A percentile compares a stretch with the other conserved stretches of the same genome.
phyloP scores from a whole-genome alignment of 2,888 invertebrate genomes.

The Cloeon dipterum region DNA sequence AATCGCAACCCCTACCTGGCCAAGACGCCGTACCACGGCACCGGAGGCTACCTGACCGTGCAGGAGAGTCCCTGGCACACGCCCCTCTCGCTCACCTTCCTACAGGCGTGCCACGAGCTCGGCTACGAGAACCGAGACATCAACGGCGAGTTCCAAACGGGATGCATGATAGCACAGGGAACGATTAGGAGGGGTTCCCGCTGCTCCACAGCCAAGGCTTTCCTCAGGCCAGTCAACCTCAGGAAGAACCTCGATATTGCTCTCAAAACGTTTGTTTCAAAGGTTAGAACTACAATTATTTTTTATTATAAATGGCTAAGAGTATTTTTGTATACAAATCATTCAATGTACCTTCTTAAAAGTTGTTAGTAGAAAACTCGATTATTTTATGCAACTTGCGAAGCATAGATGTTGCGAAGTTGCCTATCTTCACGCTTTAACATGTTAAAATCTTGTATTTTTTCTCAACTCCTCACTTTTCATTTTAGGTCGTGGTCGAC shows the following conservation, averaged over 20 bases:
- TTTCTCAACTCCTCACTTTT: too few relatives aligned
- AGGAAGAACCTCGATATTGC: conserved; percentile 59
- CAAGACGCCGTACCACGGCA: conserved; percentile 46
- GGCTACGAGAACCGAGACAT: conserved; percentile 62
- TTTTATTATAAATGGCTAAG: too few relatives aligned
- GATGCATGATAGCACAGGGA: conserved; percentile 69
- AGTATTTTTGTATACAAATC: too few relatives aligned
- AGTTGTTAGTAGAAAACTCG: too few relatives aligned
- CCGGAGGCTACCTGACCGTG: conserved; percentile 60
- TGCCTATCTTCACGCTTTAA: too few relatives aligned
- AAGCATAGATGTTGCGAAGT: too few relatives aligned
- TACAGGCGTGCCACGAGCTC: conserved; percentile 59
- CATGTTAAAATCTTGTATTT: too few relatives aligned
- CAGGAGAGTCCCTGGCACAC: conserved; percentile 69
- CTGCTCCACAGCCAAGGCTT: conserved; percentile 75
- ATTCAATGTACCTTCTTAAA: too few relatives aligned
- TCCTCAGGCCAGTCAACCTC: conserved; percentile 55
- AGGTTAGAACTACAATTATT: too few relatives aligned
- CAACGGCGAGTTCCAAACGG: conserved; percentile 62
- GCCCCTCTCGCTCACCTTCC: conserved; percentile 56
- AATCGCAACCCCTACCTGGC: conserved; percentile 63
- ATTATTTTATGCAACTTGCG: too few relatives aligned
- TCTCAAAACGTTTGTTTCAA: conserved; percentile 48
- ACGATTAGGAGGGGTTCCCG: conserved; percentile 63
- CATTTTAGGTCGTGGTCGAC: neutral